Evolutionary conservation across 2,797 vertebrate species (phyloP).

Genomic region (Acridotheres tristis): DNA sequence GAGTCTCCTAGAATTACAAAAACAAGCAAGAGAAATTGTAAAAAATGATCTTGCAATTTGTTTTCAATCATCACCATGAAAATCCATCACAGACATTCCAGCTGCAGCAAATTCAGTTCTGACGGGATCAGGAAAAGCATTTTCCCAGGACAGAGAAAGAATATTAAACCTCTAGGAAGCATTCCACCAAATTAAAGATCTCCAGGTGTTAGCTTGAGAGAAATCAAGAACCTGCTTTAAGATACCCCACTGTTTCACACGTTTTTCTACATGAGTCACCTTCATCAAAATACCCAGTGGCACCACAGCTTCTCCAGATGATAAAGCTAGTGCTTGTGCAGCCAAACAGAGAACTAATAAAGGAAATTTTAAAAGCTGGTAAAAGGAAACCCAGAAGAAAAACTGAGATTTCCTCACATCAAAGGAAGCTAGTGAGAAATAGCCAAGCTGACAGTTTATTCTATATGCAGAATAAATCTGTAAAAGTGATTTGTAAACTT

Average conservation of each 20-base stretch:
- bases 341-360: not conserved
- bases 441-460: not conserved
- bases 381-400: not conserved
- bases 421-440: not conserved
- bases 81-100: not conserved
- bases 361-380: not conserved
- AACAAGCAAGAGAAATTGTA: not conserved
- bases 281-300: not conserved
- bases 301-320: not conserved
- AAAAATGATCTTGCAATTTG: not conserved
- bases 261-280: not conserved
- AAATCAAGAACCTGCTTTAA: not conserved
- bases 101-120: not conserved
- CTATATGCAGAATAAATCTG: not conserved
- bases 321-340: not conserved
- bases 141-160: not conserved
- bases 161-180: not conserved
- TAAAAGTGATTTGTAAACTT: not conserved
- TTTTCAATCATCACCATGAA: not conserved
- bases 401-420: not conserved
- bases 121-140: not conserved
- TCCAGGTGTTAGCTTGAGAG: not conserved
- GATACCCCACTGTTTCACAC: not conserved
- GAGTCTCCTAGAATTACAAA: constrained; percentile 84
- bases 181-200: not conserved